Evolutionary conservation across 2,113 vertebrate species (phyloP).

Genomic region (Nymphicus hollandicus): DNA sequence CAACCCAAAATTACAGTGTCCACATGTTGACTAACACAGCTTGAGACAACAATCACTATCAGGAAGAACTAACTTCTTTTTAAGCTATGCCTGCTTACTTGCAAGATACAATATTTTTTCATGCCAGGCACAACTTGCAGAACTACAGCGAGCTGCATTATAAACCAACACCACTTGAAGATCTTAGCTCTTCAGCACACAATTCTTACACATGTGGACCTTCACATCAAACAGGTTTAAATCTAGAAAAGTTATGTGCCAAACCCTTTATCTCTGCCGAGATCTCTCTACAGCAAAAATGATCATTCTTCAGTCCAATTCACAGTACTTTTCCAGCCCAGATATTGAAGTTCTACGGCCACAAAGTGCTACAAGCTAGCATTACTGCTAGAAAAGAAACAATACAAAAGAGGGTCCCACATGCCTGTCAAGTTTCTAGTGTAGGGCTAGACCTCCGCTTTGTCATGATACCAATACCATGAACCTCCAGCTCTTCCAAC

Average conservation of each 20-base stretch:
- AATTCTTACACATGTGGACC: background rate
- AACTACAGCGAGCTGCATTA: background rate
- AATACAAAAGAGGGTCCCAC: background rate
- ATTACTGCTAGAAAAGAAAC: background rate
- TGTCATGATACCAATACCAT: background rate
- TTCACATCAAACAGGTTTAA: background rate
- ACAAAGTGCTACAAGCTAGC: background rate
- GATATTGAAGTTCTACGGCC: background rate
- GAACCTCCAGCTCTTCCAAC: background rate
- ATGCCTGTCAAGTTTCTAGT: background rate
- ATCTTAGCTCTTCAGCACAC: background rate
- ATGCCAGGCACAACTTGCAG: background rate
- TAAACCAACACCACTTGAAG: background rate
- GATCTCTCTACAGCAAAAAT: background rate
- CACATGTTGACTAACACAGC: background rate
- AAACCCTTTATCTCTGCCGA: background rate
- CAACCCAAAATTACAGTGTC: background rate
- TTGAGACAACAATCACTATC: background rate
- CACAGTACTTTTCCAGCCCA: background rate
- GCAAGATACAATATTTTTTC: rapidly evolving
- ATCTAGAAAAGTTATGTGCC: background rate
- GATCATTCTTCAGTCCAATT: background rate
- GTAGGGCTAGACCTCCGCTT: background rate
- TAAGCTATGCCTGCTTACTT: background rate
- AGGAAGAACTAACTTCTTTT: background rate